Conservation (phyloP, 37 sponge, comb jelly and placozoan genomes). For the Cladorhizidae sp. region DNA sequence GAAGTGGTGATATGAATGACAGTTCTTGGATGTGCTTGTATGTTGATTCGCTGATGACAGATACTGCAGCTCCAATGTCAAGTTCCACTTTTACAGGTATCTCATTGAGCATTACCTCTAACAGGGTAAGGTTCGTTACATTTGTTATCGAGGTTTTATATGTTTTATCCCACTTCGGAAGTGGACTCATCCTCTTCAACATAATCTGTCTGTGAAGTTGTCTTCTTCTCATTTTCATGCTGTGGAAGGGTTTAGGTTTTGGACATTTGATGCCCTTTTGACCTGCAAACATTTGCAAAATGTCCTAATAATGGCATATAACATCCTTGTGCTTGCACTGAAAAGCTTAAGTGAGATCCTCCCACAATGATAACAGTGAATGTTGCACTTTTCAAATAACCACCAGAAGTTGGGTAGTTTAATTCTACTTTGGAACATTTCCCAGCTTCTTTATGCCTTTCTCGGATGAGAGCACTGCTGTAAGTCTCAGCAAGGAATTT, state of each 20-base stretch:
- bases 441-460: too few relatives aligned
- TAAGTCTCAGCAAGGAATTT: too few relatives aligned
- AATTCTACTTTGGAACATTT: too few relatives aligned
- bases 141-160: neutral
- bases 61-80: conserved; percentile 38
- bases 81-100: conserved; percentile 31
- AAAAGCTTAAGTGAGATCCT: too few relatives aligned
- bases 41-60: conserved; percentile 11
- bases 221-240: neutral
- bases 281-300: conserved; percentile 20
- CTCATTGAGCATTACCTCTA: conserved; percentile 4
- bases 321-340: conserved; percentile 14
- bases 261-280: neutral
- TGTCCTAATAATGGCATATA: conserved; percentile 18
- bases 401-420: too few relatives aligned
- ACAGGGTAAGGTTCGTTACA: conserved; percentile 7
- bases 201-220: conserved; percentile 8
- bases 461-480: too few relatives aligned
- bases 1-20: neutral
- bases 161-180: neutral
- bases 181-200: neutral
- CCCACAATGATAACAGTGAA: too few relatives aligned
- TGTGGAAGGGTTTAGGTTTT: neutral
- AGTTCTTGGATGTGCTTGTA: neutral
- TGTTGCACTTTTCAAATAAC: too few relatives aligned